Conservation (phyloP, 2,797 vertebrate species). For the Luscinia luscinia region DNA sequence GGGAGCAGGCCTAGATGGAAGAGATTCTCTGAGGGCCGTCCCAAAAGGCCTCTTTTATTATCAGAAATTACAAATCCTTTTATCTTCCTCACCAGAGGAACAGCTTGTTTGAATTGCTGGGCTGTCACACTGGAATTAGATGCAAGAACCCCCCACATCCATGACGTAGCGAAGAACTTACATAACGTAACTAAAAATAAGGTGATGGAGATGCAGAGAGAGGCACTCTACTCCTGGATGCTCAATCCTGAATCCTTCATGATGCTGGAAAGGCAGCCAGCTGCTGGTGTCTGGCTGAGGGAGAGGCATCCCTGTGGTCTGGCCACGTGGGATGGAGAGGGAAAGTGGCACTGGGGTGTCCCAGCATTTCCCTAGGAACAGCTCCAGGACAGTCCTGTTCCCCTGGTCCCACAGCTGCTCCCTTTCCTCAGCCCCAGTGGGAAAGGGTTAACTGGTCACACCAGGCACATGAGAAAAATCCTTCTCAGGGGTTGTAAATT, state of each 20-base stretch:
- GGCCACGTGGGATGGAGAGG: background rate
- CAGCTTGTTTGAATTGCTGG: slow-evolving; percentile 76
- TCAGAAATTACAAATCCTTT: slow-evolving; percentile 64
- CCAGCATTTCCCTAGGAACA: background rate
- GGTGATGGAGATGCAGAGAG: slow-evolving; percentile 41
- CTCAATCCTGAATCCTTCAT: background rate
- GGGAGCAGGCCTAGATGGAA: background rate
- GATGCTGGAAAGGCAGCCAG: background rate
- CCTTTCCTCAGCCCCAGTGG: background rate
- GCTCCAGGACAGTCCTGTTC: background rate
- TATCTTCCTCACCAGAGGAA: slow-evolving; percentile 71
- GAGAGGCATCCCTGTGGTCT: background rate
- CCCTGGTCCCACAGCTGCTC: background rate
- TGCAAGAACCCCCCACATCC: slow-evolving; percentile 73
- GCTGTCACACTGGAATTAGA: slow-evolving; percentile 80
- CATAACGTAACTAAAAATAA: slow-evolving; percentile 82
- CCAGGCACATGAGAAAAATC: background rate
- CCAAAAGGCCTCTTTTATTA: slow-evolving; percentile 55
- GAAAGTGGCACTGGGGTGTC: background rate
- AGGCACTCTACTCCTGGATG: background rate
- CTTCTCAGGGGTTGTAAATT: background rate
- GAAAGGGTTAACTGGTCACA: background rate
- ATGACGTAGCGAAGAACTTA: slow-evolving; percentile 76
- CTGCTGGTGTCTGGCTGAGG: fast-evolving
- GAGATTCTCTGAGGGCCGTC: slow-evolving; percentile 36